phyloP scores from a whole-genome alignment of 2,888 invertebrate genomes.

The Sarcophaga carnaria region DNA sequence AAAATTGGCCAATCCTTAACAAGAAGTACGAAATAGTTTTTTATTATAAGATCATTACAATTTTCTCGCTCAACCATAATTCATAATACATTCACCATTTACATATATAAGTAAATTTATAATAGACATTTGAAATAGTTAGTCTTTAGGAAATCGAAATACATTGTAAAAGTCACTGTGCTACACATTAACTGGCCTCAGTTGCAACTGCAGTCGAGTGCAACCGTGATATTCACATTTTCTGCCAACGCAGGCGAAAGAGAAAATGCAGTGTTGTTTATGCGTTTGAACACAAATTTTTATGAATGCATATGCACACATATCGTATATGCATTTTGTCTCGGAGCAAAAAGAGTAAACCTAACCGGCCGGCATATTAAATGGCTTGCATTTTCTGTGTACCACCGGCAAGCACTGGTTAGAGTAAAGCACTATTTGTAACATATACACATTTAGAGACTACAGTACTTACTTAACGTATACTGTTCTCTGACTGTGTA shows the following conservation, averaged over 20 bases:
- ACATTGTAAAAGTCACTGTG: conserved; percentile 29
- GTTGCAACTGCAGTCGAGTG: conserved; percentile 19
- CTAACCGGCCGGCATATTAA: conserved; percentile 48
- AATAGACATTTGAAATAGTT: too few relatives aligned
- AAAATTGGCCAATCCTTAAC: too few relatives aligned
- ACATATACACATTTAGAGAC: background rate
- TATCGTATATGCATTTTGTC: conserved; percentile 34
- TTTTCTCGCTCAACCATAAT: background rate
- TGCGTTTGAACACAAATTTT: conserved; percentile 10
- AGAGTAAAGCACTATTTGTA: background rate
- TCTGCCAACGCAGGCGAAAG: conserved; percentile 44
- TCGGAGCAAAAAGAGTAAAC: conserved; percentile 20
- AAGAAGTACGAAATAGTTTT: too few relatives aligned
- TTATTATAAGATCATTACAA: background rate
- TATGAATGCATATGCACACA: background rate
- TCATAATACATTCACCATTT: too few relatives aligned
- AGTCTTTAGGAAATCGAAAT: background rate
- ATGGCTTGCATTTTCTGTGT: conserved; percentile 23
- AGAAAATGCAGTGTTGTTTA: conserved; percentile 33
- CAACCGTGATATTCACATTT: conserved; percentile 20
- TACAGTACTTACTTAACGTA: too few relatives aligned
- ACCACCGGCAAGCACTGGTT: conserved; percentile 13
- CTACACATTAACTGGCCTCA: conserved; percentile 37
- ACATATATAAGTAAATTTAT: too few relatives aligned
- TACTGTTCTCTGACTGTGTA: too few relatives aligned